phyloP scores from a whole-genome alignment of 2,113 vertebrate species.

The Sinocyclocheilus anshuiensis region DNA sequence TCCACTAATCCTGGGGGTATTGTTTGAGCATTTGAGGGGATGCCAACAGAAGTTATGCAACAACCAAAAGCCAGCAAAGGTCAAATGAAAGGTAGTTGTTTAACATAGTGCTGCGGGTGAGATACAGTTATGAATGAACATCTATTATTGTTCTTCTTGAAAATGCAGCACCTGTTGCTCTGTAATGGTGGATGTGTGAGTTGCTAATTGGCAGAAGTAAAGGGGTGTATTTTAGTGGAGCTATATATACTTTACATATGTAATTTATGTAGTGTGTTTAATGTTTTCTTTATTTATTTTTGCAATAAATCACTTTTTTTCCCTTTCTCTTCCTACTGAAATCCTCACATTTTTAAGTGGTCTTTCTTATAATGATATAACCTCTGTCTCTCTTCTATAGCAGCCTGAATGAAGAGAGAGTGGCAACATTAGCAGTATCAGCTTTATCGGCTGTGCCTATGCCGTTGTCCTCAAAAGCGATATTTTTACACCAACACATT shows the following conservation, averaged over 20 bases:
- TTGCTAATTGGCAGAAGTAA: not conserved
- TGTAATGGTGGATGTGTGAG: not conserved
- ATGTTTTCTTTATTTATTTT: not conserved
- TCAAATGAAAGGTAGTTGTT: not conserved
- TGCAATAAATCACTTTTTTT: not conserved
- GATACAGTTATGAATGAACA: not conserved
- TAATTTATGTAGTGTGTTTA: not conserved
- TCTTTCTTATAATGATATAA: conserved; percentile 37
- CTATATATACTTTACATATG: not conserved
- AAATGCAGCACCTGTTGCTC: not conserved
- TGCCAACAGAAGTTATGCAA: not conserved
- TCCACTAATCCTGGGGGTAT: not conserved
- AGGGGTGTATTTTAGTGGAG: not conserved
- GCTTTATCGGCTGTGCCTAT: conserved; percentile 51
- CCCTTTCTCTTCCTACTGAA: not conserved
- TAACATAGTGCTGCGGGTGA: not conserved
- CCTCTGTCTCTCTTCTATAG: conserved; percentile 27
- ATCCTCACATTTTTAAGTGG: conserved; percentile 21
- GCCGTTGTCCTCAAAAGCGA: conserved; percentile 57
- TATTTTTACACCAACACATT: conserved; percentile 69
- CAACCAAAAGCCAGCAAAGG: not conserved
- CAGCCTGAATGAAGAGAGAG: conserved; percentile 54
- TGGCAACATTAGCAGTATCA: conserved; percentile 55
- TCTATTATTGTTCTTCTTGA: not conserved
- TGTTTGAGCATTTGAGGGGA: not conserved